Base-by-base conservation (phyloP, 92 coral and sea anemone species). In the Nematostella vectensis region DNA sequence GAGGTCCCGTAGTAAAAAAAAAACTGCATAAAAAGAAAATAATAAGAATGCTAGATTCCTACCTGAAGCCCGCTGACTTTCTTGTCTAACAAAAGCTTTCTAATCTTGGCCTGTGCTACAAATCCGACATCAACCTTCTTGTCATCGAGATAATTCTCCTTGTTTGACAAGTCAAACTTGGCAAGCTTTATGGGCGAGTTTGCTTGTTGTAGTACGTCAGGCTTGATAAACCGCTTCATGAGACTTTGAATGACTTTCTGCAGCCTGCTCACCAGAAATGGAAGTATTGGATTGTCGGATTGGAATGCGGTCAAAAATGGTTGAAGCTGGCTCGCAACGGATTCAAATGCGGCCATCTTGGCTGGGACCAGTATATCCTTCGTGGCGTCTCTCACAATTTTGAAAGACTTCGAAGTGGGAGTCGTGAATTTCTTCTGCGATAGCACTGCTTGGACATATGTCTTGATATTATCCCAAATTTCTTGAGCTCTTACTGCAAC, bases 311-410 rank as follows among this genome's bases (percentile, higher is more conserved):
- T 48, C 27, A 64, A 62, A 64, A 47, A 67, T 29, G 74, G 67
- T 31, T 49, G 39, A 10, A 67, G 56, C 13, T 56, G 57, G 19
- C 20, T 2, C 45, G 83, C 78, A 28, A 70, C 58, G 83, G 70
- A 70, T 73, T 70, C 59, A 27, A 78, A 72, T 29, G 55, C 59
- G 56, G 58, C 66, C 42, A 71, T 55, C 59, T 65, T 78, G 26
- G 70, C 74, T 17, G 28, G 37, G 36, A 71, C 43, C 65, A 55
- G 61, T 44, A 24, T 27, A 59, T 70, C 84, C 27, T 70, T 47
- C n/a, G 60, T 45, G 49, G 69, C 56, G 26, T 70, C 84, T 59
- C 48, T 57, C 13, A 65, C 54, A 44, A 58, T 62, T 47, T 59
- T 54, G 56, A 48, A 67, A 11, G 69, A 67, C 61, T 69, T 49